Conservation (phyloP, 2,113 vertebrate species). For the Carlito syrichta region DNA sequence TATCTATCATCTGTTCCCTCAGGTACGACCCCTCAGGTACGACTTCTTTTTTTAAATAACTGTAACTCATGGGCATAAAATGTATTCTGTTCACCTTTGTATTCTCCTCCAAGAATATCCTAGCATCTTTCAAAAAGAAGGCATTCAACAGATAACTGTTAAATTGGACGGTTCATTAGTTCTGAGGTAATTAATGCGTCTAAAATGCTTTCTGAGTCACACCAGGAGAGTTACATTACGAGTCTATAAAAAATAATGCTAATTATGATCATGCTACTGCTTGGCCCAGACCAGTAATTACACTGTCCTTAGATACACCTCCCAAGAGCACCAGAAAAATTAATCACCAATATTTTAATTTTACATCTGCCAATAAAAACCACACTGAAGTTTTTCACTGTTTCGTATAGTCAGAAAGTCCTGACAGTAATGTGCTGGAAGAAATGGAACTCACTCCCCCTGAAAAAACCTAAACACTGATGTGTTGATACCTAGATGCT, state of each 20-base stretch:
- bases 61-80: slow-evolving; percentile 15
- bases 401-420: slow-evolving; percentile 84
- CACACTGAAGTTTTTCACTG: slow-evolving; percentile 89
- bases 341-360: slow-evolving; percentile 66
- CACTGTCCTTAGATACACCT: slow-evolving; percentile 40
- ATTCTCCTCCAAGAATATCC: slow-evolving; percentile 16
- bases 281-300: not conserved
- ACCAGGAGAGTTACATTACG: slow-evolving; percentile 40
- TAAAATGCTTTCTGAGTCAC: slow-evolving; percentile 41
- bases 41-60: slow-evolving; percentile 6
- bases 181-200: not conserved
- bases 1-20: not conserved
- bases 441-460: slow-evolving; percentile 78
- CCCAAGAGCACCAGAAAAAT: slow-evolving; percentile 52
- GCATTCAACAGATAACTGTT: slow-evolving; percentile 39
- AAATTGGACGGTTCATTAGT: slow-evolving; percentile 35
- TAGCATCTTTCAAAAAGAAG: slow-evolving; percentile 27
- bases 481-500: not conserved
- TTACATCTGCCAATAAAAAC: slow-evolving; percentile 93
- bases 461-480: not conserved
- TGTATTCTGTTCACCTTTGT: slow-evolving; percentile 17
- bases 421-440: slow-evolving; percentile 83
- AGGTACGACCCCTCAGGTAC: not conserved
- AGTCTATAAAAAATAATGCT: slow-evolving; percentile 56
- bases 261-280: slow-evolving; percentile 52